A percentile compares a stretch with the other conserved stretches of the same genome.
Evolutionary conservation across 2,113 vertebrate genomes (phyloP).

Genomic region (Hippocampus zosterae): DNA sequence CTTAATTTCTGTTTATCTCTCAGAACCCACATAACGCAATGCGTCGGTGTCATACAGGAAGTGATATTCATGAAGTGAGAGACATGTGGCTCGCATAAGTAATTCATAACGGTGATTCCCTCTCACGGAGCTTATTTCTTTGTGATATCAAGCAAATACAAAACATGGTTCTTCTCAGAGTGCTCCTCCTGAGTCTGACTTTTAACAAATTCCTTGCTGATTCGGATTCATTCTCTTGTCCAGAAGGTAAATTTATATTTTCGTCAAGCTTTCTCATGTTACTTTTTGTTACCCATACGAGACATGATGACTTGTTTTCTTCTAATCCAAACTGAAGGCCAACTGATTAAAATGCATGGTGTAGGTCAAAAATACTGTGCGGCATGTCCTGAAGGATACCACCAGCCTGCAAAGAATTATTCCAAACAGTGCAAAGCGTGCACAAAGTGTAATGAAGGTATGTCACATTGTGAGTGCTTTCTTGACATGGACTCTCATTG

Average conservation of each 20-base stretch:
- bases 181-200: conserved; percentile 19
- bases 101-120: neutral
- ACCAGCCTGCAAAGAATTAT: neutral
- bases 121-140: neutral
- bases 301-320: conserved; percentile 9
- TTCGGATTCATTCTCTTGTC: neutral
- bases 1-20: neutral
- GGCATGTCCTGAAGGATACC: neutral
- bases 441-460: neutral
- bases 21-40: neutral
- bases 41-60: neutral
- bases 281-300: neutral
- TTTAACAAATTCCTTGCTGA: neutral
- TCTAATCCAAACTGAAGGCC: conserved; percentile 35
- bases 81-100: neutral
- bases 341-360: neutral
- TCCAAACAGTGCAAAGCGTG: conserved; percentile 12
- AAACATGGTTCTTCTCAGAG: conserved; percentile 31
- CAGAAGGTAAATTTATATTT: conserved; percentile 42
- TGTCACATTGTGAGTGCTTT: neutral
- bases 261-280: neutral
- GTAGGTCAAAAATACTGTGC: rapidly evolving
- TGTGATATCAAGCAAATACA: neutral
- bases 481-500: neutral
- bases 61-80: neutral